A percentile compares a stretch with the other conserved stretches of the same genome.
phyloP scores from a whole-genome alignment of 1,140 invertebrate genomes.

The Formica selysi region DNA sequence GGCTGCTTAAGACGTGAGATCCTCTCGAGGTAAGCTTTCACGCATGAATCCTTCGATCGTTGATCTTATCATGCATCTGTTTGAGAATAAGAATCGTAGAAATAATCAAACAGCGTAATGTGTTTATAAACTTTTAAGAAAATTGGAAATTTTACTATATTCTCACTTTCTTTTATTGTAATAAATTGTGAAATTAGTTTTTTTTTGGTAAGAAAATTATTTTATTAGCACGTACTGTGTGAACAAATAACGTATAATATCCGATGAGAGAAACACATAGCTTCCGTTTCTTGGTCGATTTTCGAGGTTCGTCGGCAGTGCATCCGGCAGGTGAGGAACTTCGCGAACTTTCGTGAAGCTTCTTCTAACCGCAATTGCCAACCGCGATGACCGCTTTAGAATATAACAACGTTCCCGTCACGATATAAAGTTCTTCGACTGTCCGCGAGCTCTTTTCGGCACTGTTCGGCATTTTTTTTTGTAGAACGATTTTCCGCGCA shows the following conservation, averaged over 20 bases:
- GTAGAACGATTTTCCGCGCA: conserved; percentile 17
- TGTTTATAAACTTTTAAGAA: not conserved
- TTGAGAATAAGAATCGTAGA: not conserved
- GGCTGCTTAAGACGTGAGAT: conserved; percentile 64
- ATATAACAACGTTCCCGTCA: conserved; percentile 49
- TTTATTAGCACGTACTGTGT: not conserved
- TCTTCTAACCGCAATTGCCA: conserved; percentile 56
- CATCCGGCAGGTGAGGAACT: conserved; percentile 53
- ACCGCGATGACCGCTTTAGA: conserved; percentile 64
- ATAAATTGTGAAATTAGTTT: not conserved
- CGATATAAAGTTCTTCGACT: conserved; percentile 49
- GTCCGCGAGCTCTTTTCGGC: conserved; percentile 54
- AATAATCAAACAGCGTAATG: not conserved
- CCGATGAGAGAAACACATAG: not conserved
- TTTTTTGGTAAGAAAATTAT: not conserved
- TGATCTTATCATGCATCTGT: not conserved
- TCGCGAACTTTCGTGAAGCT: conserved; percentile 59
- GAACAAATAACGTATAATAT: not conserved
- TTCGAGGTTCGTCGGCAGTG: conserved; percentile 13
- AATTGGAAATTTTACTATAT: not conserved
- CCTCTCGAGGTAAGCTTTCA: conserved; percentile 33
- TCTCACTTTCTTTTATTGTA: not conserved
- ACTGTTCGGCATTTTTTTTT: conserved; percentile 31
- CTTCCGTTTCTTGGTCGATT: conserved; percentile 4
- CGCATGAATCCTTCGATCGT: conserved; percentile 14